Conservation (phyloP, 2,888 invertebrate species). For the Cremastobaeus sp. region DNA sequence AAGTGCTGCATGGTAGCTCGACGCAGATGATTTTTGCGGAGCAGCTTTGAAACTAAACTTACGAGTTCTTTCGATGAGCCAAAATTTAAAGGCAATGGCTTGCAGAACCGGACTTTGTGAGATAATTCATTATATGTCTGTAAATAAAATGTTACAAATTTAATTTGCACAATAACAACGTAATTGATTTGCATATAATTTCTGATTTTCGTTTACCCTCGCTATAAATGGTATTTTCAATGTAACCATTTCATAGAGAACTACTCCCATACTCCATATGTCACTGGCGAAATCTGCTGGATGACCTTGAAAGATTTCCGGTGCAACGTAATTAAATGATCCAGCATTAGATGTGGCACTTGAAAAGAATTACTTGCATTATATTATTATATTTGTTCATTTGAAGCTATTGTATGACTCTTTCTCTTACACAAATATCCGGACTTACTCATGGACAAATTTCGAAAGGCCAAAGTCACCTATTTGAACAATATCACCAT, state of each 20-base stretch:
- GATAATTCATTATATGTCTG: constrained; percentile 63
- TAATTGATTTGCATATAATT: too few relatives aligned
- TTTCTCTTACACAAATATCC: neutral
- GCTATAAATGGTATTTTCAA: constrained; percentile 36
- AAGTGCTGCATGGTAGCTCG: constrained; percentile 71
- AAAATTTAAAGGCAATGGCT: constrained; percentile 60
- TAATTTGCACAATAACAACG: neutral
- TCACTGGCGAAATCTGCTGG: constrained; percentile 89
- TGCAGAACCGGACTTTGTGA: constrained; percentile 58
- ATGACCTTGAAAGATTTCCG: constrained; percentile 88
- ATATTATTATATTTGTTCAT: neutral
- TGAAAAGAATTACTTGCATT: constrained; percentile 61
- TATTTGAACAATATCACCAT: constrained; percentile 86
- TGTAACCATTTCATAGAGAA: constrained; percentile 83
- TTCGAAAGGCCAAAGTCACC: constrained; percentile 93
- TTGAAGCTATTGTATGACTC: neutral
- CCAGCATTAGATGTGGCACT: constrained; percentile 66
- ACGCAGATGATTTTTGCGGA: constrained; percentile 64
- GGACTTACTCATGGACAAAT: constrained; percentile 75
- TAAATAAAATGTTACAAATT: constrained; percentile 4
- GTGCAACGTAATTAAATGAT: constrained; percentile 86
- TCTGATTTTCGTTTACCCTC: too few relatives aligned
- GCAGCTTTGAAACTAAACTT: constrained; percentile 71
- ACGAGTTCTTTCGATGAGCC: constrained; percentile 60
- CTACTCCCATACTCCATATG: constrained; percentile 92